Evolutionary conservation across 2,113 vertebrate genomes (phyloP), one percentile per base, ranked within the genome.

Genomic region (Cyprichromis sp.): DNA sequence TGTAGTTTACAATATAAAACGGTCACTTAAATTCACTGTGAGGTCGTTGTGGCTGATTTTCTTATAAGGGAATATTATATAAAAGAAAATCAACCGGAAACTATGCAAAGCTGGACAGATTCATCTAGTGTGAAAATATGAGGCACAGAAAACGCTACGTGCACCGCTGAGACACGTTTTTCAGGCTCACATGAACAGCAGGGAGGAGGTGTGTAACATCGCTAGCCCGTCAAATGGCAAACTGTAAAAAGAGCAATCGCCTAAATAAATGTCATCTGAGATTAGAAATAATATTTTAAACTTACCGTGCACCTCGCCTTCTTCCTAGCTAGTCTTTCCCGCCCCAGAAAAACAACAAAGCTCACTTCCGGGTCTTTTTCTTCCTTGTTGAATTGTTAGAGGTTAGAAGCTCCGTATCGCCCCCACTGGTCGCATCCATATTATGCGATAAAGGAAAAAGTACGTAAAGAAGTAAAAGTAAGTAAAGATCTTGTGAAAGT

Each of bases 361-460:
- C 10, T 2, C 2, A 38, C 82, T 91, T 95, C 93, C 91, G 83
- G 68, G 26, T 82, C 5, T 36, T 82, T 19, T 86, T 89, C 92
- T 91, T 93, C 86, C 71, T 92, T 54, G 82, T 3, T 2, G 14
- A 16, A 11, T 40, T 55, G 29, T 9, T n/a, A 21, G 10, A 2
- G 5, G 2, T 5, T 21, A 17, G 5, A 4, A 8, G 24, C 1
- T 17, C 45, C 50, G 16, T 57, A 66, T 6, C 24, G 80, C 86
- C 87, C 13, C 86, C 7, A 3, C 12, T 71, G 86, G 31, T 52
- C 14, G 19, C 12, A 29, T 17, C 3, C 11, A 24, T 26, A 17
- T 8, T 50, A 19, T 19, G 4, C 17, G 17, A 6, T 7, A 31
- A 29, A 17, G 14, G 14, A 19, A 50, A 50, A 50, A 31, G 16